Percentiles rank a stretch among this genome's conserved stretches.
Conservation (phyloP, 2,888 invertebrate species). For the Marronus borbonicus region DNA sequence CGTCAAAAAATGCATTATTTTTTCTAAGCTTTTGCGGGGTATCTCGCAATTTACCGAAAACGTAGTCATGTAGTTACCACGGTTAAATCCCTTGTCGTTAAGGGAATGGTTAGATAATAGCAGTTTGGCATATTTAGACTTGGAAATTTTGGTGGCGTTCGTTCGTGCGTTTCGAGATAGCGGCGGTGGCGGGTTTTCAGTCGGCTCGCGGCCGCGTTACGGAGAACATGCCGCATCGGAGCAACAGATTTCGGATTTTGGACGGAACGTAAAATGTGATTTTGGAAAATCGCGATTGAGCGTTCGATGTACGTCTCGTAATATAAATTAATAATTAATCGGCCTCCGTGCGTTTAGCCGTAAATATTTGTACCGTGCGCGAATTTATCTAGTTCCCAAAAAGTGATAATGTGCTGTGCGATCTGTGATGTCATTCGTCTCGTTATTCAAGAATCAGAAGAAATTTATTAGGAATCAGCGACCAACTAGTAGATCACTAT, state of each 20-base stretch:
- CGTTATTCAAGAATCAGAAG: constrained; percentile 31
- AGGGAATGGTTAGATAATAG: not conserved
- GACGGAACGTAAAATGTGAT: constrained; percentile 55
- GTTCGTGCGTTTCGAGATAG: constrained; percentile 38
- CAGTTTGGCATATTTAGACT: constrained; percentile 4
- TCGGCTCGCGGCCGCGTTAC: constrained; percentile 58
- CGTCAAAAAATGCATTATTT: no score
- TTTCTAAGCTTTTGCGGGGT: no score
- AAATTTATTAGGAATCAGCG: constrained; percentile 25
- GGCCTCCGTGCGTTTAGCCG: constrained; percentile 26
- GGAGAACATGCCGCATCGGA: constrained; percentile 56
- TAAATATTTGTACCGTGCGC: constrained; percentile 21
- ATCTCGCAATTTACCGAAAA: no score
- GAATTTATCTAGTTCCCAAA: constrained; percentile 19
- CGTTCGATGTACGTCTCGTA: constrained; percentile 16
- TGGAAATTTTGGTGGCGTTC: constrained; percentile 43
- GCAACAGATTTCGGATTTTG: constrained; percentile 53
- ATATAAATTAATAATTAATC: constrained; percentile 13
- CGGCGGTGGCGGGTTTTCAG: constrained; percentile 50
- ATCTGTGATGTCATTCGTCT: constrained; percentile 36
- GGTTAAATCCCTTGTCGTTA: not conserved
- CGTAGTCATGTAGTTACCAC: not conserved
- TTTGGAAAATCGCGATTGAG: constrained; percentile 14
- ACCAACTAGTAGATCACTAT: constrained; percentile 8
- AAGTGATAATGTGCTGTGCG: constrained; percentile 42